phyloP scores from a whole-genome alignment of 2,113 vertebrate genomes.

The Bubo scandiacus region DNA sequence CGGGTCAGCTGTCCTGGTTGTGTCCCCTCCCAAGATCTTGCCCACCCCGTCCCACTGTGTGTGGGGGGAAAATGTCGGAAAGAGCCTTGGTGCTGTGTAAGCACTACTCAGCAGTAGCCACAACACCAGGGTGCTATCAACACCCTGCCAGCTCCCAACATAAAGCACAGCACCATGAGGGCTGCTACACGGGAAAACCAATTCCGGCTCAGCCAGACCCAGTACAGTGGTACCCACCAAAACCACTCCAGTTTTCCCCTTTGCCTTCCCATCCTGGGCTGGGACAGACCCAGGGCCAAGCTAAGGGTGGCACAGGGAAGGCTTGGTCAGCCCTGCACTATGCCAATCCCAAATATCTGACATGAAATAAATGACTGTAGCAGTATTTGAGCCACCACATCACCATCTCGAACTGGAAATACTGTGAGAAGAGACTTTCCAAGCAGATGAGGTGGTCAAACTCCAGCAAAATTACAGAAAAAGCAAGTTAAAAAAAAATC shows the following conservation, averaged over 20 bases:
- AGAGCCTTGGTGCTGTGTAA: too few species aligned
- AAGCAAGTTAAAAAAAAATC: not conserved
- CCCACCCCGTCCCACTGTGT: too few species aligned
- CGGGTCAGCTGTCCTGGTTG: too few species aligned
- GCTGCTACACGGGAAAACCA: too few species aligned
- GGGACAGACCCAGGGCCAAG: not conserved
- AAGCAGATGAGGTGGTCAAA: not conserved
- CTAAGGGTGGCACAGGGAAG: not conserved
- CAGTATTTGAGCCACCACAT: not conserved
- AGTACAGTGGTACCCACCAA: too few species aligned
- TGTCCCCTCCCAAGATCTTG: too few species aligned
- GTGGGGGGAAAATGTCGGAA: too few species aligned
- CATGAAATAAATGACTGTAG: not conserved
- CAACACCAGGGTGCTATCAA: too few species aligned
- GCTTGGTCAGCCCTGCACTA: not conserved
- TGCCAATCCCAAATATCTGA: not conserved
- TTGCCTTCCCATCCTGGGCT: not conserved
- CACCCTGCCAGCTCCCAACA: too few species aligned
- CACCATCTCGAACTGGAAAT: rapidly evolving
- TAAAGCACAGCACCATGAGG: too few species aligned
- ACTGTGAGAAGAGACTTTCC: not conserved
- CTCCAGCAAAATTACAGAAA: not conserved
- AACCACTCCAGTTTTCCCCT: not conserved
- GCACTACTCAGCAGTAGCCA: too few species aligned
- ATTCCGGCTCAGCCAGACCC: too few species aligned